Evolutionary conservation across 2,888 invertebrate genomes (phyloP), one percentile per base, ranked within the genome.

Genomic region (Drosophila seclusa): DNA sequence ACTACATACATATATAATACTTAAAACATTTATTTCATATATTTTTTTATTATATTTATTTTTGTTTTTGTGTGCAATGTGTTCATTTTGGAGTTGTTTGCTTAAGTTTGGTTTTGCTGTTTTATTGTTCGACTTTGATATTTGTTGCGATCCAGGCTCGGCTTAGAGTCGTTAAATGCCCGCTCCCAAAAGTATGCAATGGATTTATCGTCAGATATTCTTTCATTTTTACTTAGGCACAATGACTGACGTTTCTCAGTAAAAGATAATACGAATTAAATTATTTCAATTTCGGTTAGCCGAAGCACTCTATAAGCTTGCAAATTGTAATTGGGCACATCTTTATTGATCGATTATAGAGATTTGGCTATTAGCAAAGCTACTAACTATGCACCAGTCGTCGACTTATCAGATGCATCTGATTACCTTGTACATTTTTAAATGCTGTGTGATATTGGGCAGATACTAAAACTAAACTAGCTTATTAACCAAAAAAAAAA

Each of bases 231-330:
- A 66, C 57, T 72, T 84, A 89, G 85, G 85, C 85, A 85, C 89
- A 84, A 83, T 83, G 74, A 89, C 83, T 86, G 86, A 85, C 83
- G 80, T 74, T 45, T 66, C 64, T 76, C 48, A 76, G 49, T 38
- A 36, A 38, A 55, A 36, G 24, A 24, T 54, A 57, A 57, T 40
- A 32, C 13, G 55, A 72, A 18, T 29, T 18, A 49, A 49, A 62
- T 31, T 21, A 8, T 27, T 38, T 38, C 0, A 5, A 8, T 24
- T 42, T 53, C 67, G 62, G 49, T 49, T 10, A 2, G 24, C 52
- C 78, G 61, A 62, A 60, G 18, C 13, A 29, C 8, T 21, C 34
- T 24, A 69, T 36, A 57, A 52, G 49, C 78, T 61, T 77, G 74
- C 74, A 71, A 52, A 50, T 21, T 42, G 24, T n/a, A 10, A n/a